Conservation (phyloP, 2,797 vertebrate genomes). For the Chaetophractus vellerosus region DNA sequence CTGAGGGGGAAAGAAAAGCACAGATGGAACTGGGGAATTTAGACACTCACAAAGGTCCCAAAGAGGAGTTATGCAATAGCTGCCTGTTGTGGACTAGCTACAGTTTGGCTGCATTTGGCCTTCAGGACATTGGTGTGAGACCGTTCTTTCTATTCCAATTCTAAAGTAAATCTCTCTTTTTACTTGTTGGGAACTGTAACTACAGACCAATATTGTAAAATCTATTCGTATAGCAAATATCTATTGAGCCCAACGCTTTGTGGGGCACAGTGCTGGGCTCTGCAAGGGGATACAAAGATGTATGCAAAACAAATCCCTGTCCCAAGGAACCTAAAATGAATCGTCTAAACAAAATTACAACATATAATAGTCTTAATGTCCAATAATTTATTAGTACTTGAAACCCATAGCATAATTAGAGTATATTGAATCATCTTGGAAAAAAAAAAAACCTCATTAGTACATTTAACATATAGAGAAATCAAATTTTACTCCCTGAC, state of each 20-base stretch:
- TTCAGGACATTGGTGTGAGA: neutral
- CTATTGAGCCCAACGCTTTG: constrained; percentile 44
- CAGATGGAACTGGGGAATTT: neutral
- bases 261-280: constrained; percentile 34
- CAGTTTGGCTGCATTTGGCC: constrained; percentile 1
- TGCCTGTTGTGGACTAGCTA: constrained; percentile 15
- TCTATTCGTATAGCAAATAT: constrained; percentile 44
- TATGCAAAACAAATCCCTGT: constrained; percentile 46
- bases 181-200: constrained; percentile 12
- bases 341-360: constrained; percentile 30
- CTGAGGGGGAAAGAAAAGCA: neutral
- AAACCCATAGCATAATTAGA: constrained; percentile 21
- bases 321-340: neutral
- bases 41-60: neutral
- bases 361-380: neutral
- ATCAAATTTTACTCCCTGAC: constrained; percentile 10
- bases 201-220: constrained; percentile 35
- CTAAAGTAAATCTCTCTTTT: constrained; percentile 46
- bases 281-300: neutral
- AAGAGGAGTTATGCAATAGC: neutral
- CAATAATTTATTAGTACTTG: neutral
- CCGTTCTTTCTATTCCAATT: constrained; percentile 37
- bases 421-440: constrained; percentile 14
- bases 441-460: neutral
- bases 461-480: neutral